Evolutionary conservation across 2,888 invertebrate genomes (phyloP), one percentile per base, ranked within the genome.

Genomic region (Hedya salicella): DNA sequence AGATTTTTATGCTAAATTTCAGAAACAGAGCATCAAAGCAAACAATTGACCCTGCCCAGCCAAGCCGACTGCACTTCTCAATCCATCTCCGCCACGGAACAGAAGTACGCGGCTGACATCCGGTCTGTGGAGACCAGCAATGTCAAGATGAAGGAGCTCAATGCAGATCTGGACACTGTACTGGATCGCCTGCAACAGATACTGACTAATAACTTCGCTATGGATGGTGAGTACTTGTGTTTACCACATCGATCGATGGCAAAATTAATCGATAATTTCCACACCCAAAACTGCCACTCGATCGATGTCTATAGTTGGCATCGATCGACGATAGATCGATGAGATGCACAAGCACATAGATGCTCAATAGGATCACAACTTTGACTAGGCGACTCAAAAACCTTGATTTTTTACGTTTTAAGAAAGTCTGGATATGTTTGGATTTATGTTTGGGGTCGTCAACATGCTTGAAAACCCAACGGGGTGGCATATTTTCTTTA

Each of bases 101-200:
- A 80, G 69, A 86, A 87, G 69, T 92, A 82, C 70, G 88, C 87
- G 0, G 88, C 85, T 0, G 91, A 92, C 70, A 82, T 89, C 13
- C 83, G 80, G 17, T 79, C 80, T 17, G 87, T 91, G 49, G 89
- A 85, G 44, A 73, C 73, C 64, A 85, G 87, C 62, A 91, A 89
- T 54, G 83, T 88, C 75, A 89, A 89, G 73, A 91, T 93, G 83
- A 85, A 85, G 72, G 93, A 93, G 42, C 89, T 94, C 56, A 95
- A 95, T 72, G 95, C 94, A 0, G 95, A 95, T 77, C 80, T 96
- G 4, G 95, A 95, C 77, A 94, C 95, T 2, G 95, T 95, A 17
- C 79, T 96, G 57, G 95, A 95, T 36, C 92, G 95, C 70, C 84
- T 96, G 71, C 95, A 95, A 81, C 95, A 95, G 83, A 95, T 95